Conservation (phyloP, 2,888 invertebrate genomes). For the Melanargia galathea region DNA sequence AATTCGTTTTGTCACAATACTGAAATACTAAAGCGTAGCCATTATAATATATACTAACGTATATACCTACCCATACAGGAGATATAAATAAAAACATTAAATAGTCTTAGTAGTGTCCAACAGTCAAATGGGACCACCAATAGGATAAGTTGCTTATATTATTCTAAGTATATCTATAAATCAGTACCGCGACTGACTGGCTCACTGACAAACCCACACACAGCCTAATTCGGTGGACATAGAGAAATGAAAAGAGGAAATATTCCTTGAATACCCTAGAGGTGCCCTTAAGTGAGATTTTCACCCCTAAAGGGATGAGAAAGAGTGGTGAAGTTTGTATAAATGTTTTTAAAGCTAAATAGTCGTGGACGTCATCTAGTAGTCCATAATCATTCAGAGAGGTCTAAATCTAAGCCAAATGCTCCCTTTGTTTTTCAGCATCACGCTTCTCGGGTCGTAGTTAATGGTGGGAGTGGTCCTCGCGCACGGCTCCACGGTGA, state of each 20-base stretch:
- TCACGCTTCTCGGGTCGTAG: conserved; percentile 73
- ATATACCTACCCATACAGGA: conserved; percentile 7
- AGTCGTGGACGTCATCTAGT: too few species aligned
- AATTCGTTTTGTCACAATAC: conserved; percentile 13
- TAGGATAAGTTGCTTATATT: conserved; percentile 22
- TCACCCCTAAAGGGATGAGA: too few species aligned
- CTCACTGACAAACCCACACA: too few species aligned
- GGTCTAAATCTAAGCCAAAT: conserved; percentile 68
- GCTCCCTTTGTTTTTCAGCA: conserved; percentile 76
- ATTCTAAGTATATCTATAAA: too few species aligned
- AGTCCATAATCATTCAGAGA: conserved; percentile 29
- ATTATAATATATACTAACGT: too few species aligned
- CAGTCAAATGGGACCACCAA: conserved; percentile 7
- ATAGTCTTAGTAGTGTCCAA: conserved; percentile 16
- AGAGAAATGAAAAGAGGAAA: too few species aligned
- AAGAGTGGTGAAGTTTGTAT: too few species aligned
- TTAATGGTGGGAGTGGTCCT: conserved; percentile 64
- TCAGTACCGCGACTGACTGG: too few species aligned
- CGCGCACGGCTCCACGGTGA: conserved; percentile 65
- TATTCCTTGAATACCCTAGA: too few species aligned
- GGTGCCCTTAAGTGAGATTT: too few species aligned
- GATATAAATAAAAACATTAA: conserved; percentile 21
- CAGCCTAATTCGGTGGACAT: too few species aligned
- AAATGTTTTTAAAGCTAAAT: too few species aligned
- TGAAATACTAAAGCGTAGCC: conserved; percentile 20